A percentile compares a stretch with the other conserved stretches of the same genome.
Evolutionary conservation across 2,113 vertebrate species (phyloP).

Genomic region (Aphelocoma coerulescens): DNA sequence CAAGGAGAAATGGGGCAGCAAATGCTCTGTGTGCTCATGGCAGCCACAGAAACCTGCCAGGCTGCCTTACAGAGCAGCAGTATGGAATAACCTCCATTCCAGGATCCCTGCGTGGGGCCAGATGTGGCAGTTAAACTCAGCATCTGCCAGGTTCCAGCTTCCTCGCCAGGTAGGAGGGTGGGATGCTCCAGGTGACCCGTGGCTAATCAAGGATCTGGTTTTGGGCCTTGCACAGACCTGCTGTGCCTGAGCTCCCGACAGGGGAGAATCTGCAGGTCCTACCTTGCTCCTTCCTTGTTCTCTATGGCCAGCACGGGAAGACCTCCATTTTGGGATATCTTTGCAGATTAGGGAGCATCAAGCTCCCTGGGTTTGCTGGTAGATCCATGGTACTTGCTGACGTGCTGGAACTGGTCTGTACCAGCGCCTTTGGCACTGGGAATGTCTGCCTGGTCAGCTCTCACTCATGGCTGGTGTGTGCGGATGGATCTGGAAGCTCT

Average conservation of each 20-base stretch:
- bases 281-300: background rate
- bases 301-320: rapidly evolving
- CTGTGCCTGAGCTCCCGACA: rapidly evolving
- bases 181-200: background rate
- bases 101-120: background rate
- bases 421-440: rapidly evolving
- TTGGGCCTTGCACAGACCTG: background rate
- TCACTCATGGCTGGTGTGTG: background rate
- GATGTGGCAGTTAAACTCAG: background rate
- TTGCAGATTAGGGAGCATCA: background rate
- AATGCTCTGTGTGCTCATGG: background rate
- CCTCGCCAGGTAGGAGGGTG: background rate
- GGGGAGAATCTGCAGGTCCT: background rate
- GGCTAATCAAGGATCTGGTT: background rate
- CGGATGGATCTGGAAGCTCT: background rate
- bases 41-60: background rate
- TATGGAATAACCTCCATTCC: background rate
- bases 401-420: background rate
- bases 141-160: background rate
- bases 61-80: background rate
- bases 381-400: background rate
- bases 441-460: background rate
- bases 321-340: background rate
- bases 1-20: background rate
- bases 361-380: background rate